phyloP scores from a whole-genome alignment of 2,888 invertebrate species.

The Eupsilia transversa region DNA sequence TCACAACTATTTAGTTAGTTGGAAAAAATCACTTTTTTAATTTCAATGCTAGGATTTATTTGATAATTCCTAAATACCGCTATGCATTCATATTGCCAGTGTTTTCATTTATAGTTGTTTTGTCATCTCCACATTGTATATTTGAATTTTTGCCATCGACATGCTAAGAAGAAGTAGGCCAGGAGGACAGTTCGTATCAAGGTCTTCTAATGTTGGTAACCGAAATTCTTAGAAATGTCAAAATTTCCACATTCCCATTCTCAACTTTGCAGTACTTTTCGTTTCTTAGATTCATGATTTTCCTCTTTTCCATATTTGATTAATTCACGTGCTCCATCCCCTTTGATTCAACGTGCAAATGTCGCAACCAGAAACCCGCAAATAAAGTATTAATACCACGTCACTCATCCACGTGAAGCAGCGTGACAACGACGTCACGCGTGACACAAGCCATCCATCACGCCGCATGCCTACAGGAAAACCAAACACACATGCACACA shows the following conservation, averaged over 20 bases:
- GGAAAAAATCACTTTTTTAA: no score
- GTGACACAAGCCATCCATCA: slow-evolving; percentile 86
- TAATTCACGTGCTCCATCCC: slow-evolving; percentile 43
- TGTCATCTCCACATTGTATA: no score
- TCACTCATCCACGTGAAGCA: slow-evolving; percentile 80
- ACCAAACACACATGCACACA: slow-evolving; percentile 63
- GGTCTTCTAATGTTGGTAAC: background rate
- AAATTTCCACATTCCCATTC: background rate
- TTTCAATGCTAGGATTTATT: no score
- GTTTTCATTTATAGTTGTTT: no score
- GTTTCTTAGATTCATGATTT: slow-evolving; percentile 1
- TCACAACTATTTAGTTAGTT: no score
- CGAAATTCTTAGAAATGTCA: background rate
- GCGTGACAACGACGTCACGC: slow-evolving; percentile 86
- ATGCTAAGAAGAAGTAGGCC: no score
- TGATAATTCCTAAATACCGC: no score
- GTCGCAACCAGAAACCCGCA: slow-evolving; percentile 61
- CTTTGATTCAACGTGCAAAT: slow-evolving; percentile 55
- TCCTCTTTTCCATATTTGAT: slow-evolving; percentile 46
- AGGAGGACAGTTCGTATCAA: background rate
- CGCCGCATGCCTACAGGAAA: slow-evolving; percentile 80
- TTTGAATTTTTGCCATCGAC: no score
- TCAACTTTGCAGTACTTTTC: background rate
- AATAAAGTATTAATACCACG: slow-evolving; percentile 80
- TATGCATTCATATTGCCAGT: no score